phyloP scores from a whole-genome alignment of 2,797 vertebrate genomes.

The Siniperca undulata region DNA sequence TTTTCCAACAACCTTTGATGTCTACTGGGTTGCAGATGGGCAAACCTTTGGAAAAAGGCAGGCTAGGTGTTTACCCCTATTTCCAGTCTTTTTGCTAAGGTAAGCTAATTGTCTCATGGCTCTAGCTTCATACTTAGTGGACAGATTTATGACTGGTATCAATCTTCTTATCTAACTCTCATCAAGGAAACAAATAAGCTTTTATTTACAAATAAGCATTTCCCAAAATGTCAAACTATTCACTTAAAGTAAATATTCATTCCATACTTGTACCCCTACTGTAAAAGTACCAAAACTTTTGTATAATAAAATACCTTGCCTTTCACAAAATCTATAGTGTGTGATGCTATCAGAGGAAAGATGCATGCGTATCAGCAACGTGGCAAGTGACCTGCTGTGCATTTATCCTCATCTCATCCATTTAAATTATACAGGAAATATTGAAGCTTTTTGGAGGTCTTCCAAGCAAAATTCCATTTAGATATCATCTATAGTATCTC shows the following conservation, averaged over 20 bases:
- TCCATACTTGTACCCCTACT: not conserved
- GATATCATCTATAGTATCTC: conserved; percentile 26
- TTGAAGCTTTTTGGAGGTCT: conserved; percentile 6
- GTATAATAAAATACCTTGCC: not conserved
- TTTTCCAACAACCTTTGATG: not conserved
- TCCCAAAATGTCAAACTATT: not conserved
- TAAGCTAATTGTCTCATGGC: not conserved
- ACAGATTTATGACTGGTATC: not conserved
- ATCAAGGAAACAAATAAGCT: not conserved
- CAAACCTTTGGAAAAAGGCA: not conserved
- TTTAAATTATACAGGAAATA: conserved; percentile 29
- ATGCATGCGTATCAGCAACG: not conserved
- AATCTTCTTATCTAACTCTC: not conserved
- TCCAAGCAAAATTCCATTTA: conserved; percentile 9
- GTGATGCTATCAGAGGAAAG: conserved; percentile 21
- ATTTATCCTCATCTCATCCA: conserved; percentile 10
- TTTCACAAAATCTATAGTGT: not conserved
- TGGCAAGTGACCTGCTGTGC: conserved; percentile 15
- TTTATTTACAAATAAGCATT: too few relatives aligned
- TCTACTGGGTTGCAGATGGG: conserved; percentile 1
- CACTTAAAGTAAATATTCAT: not conserved
- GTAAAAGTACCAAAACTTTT: not conserved
- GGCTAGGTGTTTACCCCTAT: not conserved
- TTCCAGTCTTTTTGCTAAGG: not conserved
- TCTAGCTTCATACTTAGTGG: not conserved